These are phyloP conservation scores for Myocastor coypus DNA, from an alignment of 2,113 vertebrate genomes.

Conservation along the genomic window DNA sequence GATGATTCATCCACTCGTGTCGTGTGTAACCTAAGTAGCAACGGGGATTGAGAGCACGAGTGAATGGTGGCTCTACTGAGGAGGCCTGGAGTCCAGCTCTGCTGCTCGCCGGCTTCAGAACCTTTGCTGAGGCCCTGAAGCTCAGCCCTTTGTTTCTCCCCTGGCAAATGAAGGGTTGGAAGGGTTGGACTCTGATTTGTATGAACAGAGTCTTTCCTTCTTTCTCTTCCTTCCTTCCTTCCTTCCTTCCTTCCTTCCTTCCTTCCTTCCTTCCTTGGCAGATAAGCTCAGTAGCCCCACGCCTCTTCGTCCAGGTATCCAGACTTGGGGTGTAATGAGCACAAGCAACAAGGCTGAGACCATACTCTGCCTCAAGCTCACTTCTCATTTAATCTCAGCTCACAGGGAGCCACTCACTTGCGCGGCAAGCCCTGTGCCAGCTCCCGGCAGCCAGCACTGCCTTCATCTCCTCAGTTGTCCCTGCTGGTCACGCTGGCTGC, in stretches of 20 bases:
- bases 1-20: neutral
- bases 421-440: neutral
- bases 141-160: neutral
- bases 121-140: neutral
- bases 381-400: constrained; percentile 24
- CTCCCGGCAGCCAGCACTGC: neutral
- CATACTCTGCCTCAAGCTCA: neutral
- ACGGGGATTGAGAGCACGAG: neutral
- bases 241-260: too few relatives aligned
- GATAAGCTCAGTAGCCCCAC: neutral
- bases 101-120: neutral
- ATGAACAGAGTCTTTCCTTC: neutral
- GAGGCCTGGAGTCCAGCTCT: neutral
- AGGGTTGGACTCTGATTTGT: neutral
- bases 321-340: neutral
- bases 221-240: too few relatives aligned
- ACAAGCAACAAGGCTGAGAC: neutral
- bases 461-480: neutral
- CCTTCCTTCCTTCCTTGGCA: neutral
- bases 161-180: neutral
- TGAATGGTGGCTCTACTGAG: neutral
- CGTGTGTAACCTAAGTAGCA: neutral
- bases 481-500: neutral
- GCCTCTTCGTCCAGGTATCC: neutral
- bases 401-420: neutral